Evolutionary conservation across 2,113 vertebrate genomes (phyloP), one percentile per base, ranked within the genome.

Genomic region (Rhombomys opimus): DNA sequence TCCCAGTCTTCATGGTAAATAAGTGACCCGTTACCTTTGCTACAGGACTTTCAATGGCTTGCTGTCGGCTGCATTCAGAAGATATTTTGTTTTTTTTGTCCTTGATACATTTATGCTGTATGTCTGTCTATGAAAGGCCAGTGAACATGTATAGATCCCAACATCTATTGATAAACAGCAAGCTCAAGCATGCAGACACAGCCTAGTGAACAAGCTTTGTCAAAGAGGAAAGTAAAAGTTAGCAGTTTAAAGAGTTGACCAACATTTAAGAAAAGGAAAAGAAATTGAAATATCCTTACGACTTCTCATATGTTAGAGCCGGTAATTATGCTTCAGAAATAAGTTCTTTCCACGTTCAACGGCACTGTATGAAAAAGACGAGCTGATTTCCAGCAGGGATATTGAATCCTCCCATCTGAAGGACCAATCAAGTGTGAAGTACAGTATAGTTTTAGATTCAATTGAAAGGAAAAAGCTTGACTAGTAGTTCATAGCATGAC

Each of bases 361-460:
- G 98, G 98, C 98, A 98, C 99, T 99, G 98, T 99, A 96, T 99
- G 99, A 99, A 99, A 99, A 99, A 99, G 99, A 99, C 97, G 97
- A 99, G 99, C 98, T 99, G 98, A 99, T 98, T 98, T 99, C 99
- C 99, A 99, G 99, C 99, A 98, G 99, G 99, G 99, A 99, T 99
- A 99, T 98, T 99, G 99, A 99, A 99, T 99, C 99, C 98, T 98
- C 98, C 99, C 98, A 99, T 99, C 98, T 99, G 99, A 99, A 99
- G 99, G 99, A 99, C 99, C 99, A 99, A 99, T 99, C 99, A 99
- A 99, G 99, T 99, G 99, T 99, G 99, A 99, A 99, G 99, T 99
- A 98, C 99, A 99, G 99, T 98, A 98, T 99, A 99, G 99, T 99
- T 99, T 99, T 98, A 99, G 99, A 98, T 99, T 98, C 97, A 99